Conservation (phyloP, 2,888 invertebrate genomes). For the Marronus borbonicus region DNA sequence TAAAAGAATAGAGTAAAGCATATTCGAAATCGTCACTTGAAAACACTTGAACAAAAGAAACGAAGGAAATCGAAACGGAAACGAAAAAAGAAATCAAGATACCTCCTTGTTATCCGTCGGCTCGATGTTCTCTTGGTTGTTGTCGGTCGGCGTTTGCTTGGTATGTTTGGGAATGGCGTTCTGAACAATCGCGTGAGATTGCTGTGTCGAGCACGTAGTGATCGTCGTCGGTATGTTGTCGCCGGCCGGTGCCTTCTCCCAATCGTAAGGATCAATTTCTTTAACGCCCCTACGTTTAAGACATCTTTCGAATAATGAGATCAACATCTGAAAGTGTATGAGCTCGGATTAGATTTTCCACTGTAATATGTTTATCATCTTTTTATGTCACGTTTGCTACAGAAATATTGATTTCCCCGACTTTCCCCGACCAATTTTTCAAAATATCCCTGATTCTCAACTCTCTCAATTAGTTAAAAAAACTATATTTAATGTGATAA, state of each 20-base stretch:
- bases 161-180: constrained; percentile 66
- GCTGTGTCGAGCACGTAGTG: constrained; percentile 60
- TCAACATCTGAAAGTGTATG: constrained; percentile 78
- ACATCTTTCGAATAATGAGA: constrained; percentile 90
- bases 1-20: neutral
- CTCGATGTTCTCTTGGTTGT: constrained; percentile 81
- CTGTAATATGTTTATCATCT: too few relatives aligned
- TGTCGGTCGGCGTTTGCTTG: constrained; percentile 72
- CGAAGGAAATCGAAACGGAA: neutral
- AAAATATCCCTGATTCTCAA: too few relatives aligned
- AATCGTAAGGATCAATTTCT: constrained; percentile 94
- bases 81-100: constrained; percentile 58
- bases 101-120: constrained; percentile 77
- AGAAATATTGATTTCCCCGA: too few relatives aligned
- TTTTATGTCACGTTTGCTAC: too few relatives aligned
- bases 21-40: neutral
- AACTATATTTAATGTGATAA: too few relatives aligned
- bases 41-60: neutral
- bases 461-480: too few relatives aligned
- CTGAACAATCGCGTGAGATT: constrained; percentile 62
- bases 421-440: too few relatives aligned
- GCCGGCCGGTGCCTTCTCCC: constrained; percentile 82
- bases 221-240: constrained; percentile 63
- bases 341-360: neutral
- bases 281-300: constrained; percentile 94